Evolutionary conservation across 2,797 vertebrate genomes (phyloP).

Genomic region (Lerista edwardsae): DNA sequence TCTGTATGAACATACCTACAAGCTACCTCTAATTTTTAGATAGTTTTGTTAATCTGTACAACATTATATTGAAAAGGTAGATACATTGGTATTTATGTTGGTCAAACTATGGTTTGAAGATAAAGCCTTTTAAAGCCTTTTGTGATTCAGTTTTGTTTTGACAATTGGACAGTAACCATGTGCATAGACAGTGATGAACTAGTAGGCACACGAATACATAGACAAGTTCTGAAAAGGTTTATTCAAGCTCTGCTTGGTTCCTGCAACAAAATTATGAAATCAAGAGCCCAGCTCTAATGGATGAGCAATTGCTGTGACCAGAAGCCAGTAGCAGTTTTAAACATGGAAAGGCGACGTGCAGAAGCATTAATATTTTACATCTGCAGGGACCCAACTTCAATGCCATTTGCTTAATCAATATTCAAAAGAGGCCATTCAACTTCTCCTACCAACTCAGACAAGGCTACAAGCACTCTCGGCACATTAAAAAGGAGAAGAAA

Average conservation of each 20-base stretch:
- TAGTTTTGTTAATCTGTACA: neutral
- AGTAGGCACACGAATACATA: neutral
- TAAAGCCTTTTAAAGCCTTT: neutral
- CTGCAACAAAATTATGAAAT: neutral
- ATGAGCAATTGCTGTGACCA: neutral
- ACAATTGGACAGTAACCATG: neutral
- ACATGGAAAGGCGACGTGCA: neutral
- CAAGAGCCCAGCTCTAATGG: neutral
- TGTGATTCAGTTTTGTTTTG: neutral
- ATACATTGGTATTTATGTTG: neutral
- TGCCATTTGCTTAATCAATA: neutral
- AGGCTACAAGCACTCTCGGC: neutral
- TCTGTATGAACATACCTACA: no score
- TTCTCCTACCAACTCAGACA: slow-evolving; percentile 8
- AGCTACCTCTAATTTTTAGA: no score
- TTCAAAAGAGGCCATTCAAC: neutral
- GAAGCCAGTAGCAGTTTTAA: neutral
- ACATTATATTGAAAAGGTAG: neutral
- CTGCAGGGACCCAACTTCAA: neutral
- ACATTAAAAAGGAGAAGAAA: neutral
- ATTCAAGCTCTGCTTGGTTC: neutral
- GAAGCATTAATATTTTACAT: neutral
- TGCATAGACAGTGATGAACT: neutral
- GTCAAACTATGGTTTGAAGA: neutral
- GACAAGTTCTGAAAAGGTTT: neutral